These are phyloP conservation scores for Rhagologus leucostigma DNA, from an alignment of 2,113 vertebrate species.

Conservation along the genomic window DNA sequence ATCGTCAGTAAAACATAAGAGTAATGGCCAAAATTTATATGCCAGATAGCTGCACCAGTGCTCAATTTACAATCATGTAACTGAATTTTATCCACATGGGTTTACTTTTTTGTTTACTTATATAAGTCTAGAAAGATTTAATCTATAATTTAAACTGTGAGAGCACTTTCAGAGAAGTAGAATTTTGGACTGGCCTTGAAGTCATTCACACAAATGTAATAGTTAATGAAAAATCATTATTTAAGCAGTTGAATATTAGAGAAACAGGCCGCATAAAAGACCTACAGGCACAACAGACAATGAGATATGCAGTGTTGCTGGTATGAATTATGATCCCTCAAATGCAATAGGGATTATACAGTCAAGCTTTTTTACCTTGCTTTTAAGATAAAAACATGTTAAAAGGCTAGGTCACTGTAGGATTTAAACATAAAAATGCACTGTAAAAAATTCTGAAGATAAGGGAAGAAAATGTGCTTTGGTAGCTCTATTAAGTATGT, in stretches of 20 bases:
- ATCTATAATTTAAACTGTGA: neutral
- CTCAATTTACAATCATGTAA: neutral
- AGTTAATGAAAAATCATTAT: neutral
- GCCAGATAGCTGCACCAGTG: neutral
- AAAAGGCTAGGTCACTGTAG: neutral
- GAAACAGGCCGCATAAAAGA: conserved; percentile 15
- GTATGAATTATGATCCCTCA: neutral
- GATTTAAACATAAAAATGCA: neutral
- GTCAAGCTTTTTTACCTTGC: conserved; percentile 17
- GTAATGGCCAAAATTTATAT: neutral
- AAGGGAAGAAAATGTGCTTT: conserved; percentile 21
- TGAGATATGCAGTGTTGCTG: neutral
- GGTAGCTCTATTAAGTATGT: neutral
- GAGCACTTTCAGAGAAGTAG: neutral
- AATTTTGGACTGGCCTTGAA: neutral
- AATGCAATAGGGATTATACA: neutral
- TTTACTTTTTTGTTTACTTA: neutral
- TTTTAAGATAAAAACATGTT: conserved; percentile 28
- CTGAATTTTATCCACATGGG: neutral
- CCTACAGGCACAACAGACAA: neutral
- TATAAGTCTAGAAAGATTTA: neutral
- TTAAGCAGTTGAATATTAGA: neutral
- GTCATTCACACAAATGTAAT: neutral
- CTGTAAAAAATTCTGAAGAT: neutral
- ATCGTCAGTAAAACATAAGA: neutral